These are phyloP conservation scores for Drosophila infuscata DNA, from an alignment of 2,888 invertebrate genomes.

Conservation along the genomic window DNA sequence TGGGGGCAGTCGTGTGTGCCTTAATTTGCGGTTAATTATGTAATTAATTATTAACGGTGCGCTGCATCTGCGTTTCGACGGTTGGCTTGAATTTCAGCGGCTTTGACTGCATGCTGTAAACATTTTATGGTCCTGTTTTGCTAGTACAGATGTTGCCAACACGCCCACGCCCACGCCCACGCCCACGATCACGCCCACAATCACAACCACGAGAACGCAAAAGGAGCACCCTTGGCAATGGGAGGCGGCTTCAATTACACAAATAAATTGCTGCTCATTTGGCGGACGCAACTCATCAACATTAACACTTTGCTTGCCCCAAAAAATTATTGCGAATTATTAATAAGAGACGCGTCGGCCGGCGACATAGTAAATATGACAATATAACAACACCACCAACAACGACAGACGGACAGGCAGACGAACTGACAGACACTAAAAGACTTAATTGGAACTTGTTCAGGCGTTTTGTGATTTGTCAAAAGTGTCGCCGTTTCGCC, in stretches of 20 bases:
- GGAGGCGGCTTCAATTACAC: constrained; percentile 49
- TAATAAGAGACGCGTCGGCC: constrained; percentile 39
- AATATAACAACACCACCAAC: constrained; percentile 5
- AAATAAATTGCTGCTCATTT: constrained; percentile 50
- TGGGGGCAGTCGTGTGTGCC: constrained; percentile 58
- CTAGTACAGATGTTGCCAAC: constrained; percentile 31
- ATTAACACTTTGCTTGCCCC: constrained; percentile 52
- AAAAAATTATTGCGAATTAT: constrained; percentile 48
- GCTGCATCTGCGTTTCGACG: constrained; percentile 53
- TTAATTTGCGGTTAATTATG: constrained; percentile 81
- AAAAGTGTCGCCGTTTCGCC: constrained; percentile 58
- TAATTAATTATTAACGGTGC: constrained; percentile 78
- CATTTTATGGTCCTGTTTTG: constrained; percentile 53
- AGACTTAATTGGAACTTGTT: constrained; percentile 56
- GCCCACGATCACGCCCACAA: neutral
- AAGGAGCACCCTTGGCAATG: neutral
- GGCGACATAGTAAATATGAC: constrained; percentile 13
- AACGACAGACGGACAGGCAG: neutral
- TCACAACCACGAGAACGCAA: neutral
- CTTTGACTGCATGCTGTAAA: constrained; percentile 46
- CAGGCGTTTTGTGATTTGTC: constrained; percentile 66
- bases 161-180: neutral
- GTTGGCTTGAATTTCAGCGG: constrained; percentile 49
- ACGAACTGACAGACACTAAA: neutral
- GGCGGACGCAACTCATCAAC: constrained; percentile 39